Percentiles rank a stretch among this genome's conserved stretches.
Evolutionary conservation across 2,113 vertebrate species (phyloP).

Genomic region (Oriolus oriolus): DNA sequence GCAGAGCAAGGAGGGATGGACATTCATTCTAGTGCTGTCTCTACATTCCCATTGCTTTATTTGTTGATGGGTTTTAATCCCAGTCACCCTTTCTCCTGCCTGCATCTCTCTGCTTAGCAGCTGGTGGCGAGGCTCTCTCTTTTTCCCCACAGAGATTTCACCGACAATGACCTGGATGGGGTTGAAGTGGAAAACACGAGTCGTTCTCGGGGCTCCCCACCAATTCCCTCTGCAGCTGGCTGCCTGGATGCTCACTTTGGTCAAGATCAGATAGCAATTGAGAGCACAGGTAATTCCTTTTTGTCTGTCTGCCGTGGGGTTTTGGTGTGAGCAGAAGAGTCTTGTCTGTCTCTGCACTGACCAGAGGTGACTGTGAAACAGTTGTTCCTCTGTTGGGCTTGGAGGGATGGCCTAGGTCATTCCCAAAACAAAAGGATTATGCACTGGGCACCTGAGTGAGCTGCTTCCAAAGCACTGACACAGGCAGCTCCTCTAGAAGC

Average conservation of each 20-base stretch:
- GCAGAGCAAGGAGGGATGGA: background rate
- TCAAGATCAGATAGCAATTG: constrained; percentile 69
- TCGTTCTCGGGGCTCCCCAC: constrained; percentile 67
- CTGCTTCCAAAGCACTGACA: background rate
- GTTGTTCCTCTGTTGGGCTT: background rate
- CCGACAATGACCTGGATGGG: constrained; percentile 81
- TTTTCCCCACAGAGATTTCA: constrained; percentile 76
- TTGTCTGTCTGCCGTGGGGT: background rate
- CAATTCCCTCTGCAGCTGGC: constrained; percentile 55
- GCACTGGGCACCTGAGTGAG: background rate
- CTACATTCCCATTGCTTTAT: background rate
- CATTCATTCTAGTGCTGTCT: background rate
- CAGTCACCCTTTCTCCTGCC: background rate
- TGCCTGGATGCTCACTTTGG: constrained; percentile 70
- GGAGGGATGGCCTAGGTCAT: background rate
- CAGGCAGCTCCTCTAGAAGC: background rate
- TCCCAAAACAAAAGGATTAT: background rate
- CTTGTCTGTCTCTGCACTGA: background rate
- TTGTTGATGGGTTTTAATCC: background rate
- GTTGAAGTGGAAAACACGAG: constrained; percentile 76
- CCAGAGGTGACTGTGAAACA: background rate
- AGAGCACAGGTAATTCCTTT: constrained; percentile 68
- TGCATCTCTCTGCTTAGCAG: background rate
- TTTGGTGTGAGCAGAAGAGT: background rate
- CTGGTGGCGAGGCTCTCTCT: background rate